phyloP scores from a whole-genome alignment of 2,797 vertebrate species.

The Onychomys leucogaster region DNA sequence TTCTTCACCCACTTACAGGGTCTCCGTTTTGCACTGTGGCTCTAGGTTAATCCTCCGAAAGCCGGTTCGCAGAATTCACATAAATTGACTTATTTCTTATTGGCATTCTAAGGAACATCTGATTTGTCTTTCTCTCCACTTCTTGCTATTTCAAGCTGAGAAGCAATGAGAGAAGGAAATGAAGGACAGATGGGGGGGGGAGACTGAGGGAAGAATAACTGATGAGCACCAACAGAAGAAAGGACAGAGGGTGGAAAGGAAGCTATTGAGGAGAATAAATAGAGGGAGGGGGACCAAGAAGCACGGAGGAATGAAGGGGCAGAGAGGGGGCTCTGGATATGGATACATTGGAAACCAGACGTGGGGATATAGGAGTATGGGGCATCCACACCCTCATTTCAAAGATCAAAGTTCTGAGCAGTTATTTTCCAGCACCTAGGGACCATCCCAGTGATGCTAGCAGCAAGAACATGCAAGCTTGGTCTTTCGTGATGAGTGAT shows the following conservation, averaged over 20 bases:
- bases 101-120: neutral
- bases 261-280: too few species aligned
- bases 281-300: neutral
- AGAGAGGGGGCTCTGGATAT: neutral
- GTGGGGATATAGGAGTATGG: neutral
- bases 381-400: neutral
- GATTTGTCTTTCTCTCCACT: neutral
- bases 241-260: neutral
- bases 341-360: neutral
- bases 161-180: neutral
- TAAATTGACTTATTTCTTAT: neutral
- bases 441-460: neutral
- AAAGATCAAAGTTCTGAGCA: neutral
- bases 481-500: neutral
- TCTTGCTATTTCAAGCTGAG: neutral
- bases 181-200: neutral
- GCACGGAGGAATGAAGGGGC: too few species aligned
- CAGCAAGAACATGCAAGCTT: neutral
- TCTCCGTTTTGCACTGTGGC: neutral
- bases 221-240: neutral
- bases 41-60: neutral
- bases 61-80: neutral
- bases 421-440: too few species aligned
- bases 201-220: too few species aligned
- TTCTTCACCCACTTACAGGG: neutral